Evolutionary conservation across 2,888 invertebrate species (phyloP).

Genomic region (Diaperis boleti): DNA sequence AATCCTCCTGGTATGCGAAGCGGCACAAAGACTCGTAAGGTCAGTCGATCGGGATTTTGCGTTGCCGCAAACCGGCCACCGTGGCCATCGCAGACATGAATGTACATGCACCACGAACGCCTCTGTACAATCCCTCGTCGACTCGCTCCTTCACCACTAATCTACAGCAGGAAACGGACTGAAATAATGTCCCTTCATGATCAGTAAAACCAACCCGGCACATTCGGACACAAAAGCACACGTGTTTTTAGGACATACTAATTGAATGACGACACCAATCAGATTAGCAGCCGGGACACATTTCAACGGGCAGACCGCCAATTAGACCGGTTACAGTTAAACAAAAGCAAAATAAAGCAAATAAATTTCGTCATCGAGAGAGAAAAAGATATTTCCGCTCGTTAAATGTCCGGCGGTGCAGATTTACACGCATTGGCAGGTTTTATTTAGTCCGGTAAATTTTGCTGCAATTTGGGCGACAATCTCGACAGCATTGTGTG

Average conservation of each 20-base stretch:
- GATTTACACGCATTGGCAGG: no score
- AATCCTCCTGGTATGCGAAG: slow-evolving; percentile 42
- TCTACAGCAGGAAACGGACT: slow-evolving; percentile 46
- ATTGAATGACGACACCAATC: slow-evolving; percentile 21
- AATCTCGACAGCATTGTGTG: no score
- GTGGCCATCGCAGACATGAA: slow-evolving; percentile 46
- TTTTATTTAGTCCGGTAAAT: no score
- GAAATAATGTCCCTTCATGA: slow-evolving; percentile 48
- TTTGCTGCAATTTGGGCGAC: no score
- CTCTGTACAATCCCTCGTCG: slow-evolving; percentile 37
- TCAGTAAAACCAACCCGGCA: slow-evolving; percentile 48
- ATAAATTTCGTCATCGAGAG: not conserved
- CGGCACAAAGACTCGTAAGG: slow-evolving; percentile 38
- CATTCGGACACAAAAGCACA: slow-evolving; percentile 43
- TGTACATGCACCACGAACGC: slow-evolving; percentile 43
- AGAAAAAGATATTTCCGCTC: not conserved
- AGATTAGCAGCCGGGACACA: not conserved
- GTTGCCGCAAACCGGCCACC: slow-evolving; percentile 46
- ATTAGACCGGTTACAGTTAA: not conserved
- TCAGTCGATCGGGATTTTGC: slow-evolving; percentile 44
- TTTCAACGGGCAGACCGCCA: slow-evolving; percentile 5
- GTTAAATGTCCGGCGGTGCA: no score
- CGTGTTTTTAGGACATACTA: slow-evolving; percentile 19
- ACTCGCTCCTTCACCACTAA: slow-evolving; percentile 44
- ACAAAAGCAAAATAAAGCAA: not conserved